Evolutionary conservation across 1,140 invertebrate species (phyloP), one percentile per base, ranked within the genome.

Genomic region (Cotesia glomerata): DNA sequence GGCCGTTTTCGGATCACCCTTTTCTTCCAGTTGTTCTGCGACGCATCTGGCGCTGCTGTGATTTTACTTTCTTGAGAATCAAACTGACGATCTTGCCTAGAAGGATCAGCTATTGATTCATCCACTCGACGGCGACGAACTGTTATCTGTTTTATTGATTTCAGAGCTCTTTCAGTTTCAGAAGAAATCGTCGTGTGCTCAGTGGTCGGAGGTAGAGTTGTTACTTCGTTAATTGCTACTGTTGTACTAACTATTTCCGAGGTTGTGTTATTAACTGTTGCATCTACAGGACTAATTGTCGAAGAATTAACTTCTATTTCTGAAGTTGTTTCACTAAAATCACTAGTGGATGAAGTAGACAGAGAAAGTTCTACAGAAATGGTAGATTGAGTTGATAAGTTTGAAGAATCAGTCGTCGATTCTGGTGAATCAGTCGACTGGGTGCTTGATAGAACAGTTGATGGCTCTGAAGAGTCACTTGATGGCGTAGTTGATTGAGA

Each of bases 1-100:
- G 58, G 16, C 16, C 39, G 49, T 51, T 68, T 76, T 45, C 39
- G 64, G 2, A 76, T 73, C 36, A 68, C 36, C 66, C 34, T 63
- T 51, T 69, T 71, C n/a, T 34, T 34, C 61, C 61, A 74, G 26
- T 69, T 61, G 2, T 39, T 8, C 5, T 63, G 32, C 16, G 16
- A 14, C 16, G 39, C 8, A 49, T 49, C 32, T 51, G 35, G 4
- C 7, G 16, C 4, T 16, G 8, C 5, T 4, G 3, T 11, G 45
- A 8, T 49, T 62, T 64, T 4, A 39, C 39, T 7, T 35, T 68
- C 4, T 39, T 32, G n/a, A 64, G 11, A 49, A 35, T 26, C 39
- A 7, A 8, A 13, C 8, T 61, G 13, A 56, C 49, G 36, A 14
- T 49, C 32, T 65, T 64, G 11, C 4, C 49, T 39, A n/a, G 49